These are phyloP conservation scores for Gavia stellata DNA, from an alignment of 2,113 vertebrate species.

Conservation along the genomic window DNA sequence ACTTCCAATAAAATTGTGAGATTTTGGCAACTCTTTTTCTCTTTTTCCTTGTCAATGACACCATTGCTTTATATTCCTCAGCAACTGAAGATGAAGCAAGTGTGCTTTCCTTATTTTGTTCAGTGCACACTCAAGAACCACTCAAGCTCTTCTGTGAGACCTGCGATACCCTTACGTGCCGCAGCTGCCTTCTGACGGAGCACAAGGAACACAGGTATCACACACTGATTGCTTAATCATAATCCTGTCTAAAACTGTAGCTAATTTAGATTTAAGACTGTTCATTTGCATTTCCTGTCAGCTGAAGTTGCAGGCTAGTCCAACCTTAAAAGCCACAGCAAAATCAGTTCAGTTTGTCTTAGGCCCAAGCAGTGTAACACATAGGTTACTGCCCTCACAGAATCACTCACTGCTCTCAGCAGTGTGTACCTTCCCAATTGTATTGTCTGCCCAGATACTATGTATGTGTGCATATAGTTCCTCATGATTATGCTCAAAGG, in stretches of 20 bases:
- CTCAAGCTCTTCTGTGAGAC: conserved; percentile 78
- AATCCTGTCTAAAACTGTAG: background rate
- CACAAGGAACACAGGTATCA: conserved; percentile 80
- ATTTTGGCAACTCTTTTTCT: background rate
- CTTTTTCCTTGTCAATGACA: background rate
- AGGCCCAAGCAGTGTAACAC: background rate
- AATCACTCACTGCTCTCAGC: background rate
- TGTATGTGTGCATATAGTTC: background rate
- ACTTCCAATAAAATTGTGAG: background rate
- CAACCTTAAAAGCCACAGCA: background rate
- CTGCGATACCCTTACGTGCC: conserved; percentile 73
- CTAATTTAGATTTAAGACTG: background rate
- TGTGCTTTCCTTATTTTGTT: conserved; percentile 57
- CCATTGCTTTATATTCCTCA: conserved; percentile 24
- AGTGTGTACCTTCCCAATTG: background rate
- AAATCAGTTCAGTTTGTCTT: background rate
- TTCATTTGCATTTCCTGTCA: background rate
- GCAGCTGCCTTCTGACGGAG: conserved; percentile 71
- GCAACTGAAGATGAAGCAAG: conserved; percentile 45
- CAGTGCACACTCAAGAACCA: conserved; percentile 65
- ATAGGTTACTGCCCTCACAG: background rate
- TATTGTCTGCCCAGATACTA: background rate
- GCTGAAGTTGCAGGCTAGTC: background rate
- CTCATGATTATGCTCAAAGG: background rate
- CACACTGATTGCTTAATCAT: background rate